phyloP scores from a whole-genome alignment of 2,888 invertebrate genomes.

The Drosophila bunnanda region DNA sequence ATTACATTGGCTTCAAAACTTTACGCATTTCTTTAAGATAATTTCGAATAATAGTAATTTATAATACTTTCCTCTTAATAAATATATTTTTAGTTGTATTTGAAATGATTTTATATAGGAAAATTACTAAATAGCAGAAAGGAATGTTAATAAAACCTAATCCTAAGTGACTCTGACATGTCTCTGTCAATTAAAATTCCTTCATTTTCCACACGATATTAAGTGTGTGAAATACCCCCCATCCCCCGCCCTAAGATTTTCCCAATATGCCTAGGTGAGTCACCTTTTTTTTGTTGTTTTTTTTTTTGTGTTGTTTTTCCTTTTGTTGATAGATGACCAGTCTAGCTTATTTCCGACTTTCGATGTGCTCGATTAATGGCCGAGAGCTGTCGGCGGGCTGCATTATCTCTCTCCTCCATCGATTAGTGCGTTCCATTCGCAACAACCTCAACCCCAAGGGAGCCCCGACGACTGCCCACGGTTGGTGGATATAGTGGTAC shows the following conservation, averaged over 20 bases:
- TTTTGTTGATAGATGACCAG: slow-evolving; percentile 8
- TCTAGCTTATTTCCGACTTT: slow-evolving; percentile 15
- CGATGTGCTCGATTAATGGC: slow-evolving; percentile 25
- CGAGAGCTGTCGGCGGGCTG: slow-evolving; percentile 53
- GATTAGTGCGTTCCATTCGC: slow-evolving; percentile 33
- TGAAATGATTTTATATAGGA: not conserved
- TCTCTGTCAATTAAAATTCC: not conserved
- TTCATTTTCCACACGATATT: not conserved
- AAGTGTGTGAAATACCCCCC: not conserved
- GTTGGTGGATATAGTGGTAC: not conserved
- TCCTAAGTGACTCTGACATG: not conserved
- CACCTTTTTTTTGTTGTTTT: not conserved
- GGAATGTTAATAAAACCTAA: not conserved
- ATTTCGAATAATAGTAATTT: not conserved
- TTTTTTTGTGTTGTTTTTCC: too few species aligned
- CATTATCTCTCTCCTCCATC: slow-evolving; percentile 64
- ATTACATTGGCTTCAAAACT: too few species aligned
- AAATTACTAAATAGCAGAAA: not conserved
- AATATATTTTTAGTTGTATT: not conserved
- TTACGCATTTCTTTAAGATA: not conserved
- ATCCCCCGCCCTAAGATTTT: not conserved
- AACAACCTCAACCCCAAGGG: slow-evolving; percentile 19
- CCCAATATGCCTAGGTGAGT: slow-evolving; percentile 1
- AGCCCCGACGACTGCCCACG: slow-evolving; percentile 10
- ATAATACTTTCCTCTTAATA: not conserved